Conservation (phyloP, 2,797 vertebrate species). For the Psittacula echo region DNA sequence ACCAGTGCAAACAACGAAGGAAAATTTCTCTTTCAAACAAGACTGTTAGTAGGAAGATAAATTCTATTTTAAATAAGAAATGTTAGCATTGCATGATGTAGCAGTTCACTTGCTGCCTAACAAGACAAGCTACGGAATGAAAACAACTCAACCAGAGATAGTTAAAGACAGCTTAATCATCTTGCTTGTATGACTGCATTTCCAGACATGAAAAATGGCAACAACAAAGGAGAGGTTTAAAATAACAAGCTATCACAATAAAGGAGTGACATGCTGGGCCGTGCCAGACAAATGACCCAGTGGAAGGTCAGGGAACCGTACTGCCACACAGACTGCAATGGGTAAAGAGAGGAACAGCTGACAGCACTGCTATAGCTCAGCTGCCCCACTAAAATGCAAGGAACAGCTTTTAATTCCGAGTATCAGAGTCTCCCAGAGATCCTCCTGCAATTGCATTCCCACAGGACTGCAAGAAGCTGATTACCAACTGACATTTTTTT, state of each 20-base stretch:
- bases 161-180: conserved; percentile 1
- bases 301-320: not conserved
- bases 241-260: not conserved
- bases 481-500: not conserved
- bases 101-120: not conserved
- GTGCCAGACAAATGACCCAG: not conserved
- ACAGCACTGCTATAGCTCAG: not conserved
- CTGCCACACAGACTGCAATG: not conserved
- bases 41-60: not conserved
- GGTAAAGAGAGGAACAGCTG: not conserved
- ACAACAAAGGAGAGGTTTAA: conserved; percentile 2
- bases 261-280: not conserved
- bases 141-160: not conserved
- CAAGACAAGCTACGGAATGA: not conserved
- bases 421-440: not conserved
- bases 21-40: not conserved
- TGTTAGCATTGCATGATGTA: not conserved
- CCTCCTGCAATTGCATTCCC: not conserved
- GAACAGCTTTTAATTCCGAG: not conserved
- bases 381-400: not conserved
- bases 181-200: not conserved
- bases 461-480: not conserved
- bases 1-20: not conserved
- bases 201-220: conserved; percentile 1
- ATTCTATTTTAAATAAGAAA: not conserved